Percentiles rank a stretch among this genome's conserved stretches.
phyloP scores from a whole-genome alignment of 2,888 invertebrate species.

The Antheraea assamensis region DNA sequence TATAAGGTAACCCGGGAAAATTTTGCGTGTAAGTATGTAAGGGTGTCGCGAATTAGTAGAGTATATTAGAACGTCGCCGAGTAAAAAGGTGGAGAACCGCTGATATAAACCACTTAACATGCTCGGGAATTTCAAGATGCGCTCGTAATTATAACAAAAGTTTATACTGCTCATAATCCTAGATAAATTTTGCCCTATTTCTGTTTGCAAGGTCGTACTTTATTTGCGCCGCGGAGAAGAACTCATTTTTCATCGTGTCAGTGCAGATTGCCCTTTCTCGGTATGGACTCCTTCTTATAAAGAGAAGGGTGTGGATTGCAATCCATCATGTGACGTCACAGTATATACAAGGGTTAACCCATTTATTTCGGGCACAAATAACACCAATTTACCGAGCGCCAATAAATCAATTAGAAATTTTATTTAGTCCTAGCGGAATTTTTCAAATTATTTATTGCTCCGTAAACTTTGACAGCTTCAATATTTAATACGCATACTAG shows the following conservation, averaged over 20 bases:
- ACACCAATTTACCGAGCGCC: not conserved
- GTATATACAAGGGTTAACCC: not conserved
- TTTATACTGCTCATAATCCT: not conserved
- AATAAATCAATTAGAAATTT: not conserved
- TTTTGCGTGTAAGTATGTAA: no score
- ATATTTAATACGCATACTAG: no score
- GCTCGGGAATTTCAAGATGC: not conserved
- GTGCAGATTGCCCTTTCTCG: not conserved
- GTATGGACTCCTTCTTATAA: not conserved
- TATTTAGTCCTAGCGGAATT: not conserved
- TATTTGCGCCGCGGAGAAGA: not conserved
- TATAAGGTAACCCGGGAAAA: no score
- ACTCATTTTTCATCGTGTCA: not conserved
- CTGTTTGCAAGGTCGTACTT: not conserved
- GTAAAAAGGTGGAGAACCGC: no score
- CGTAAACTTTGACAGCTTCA: not conserved
- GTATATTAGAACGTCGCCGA: no score
- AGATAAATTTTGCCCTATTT: not conserved
- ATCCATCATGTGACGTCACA: not conserved
- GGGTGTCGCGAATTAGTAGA: no score
- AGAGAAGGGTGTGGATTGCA: not conserved
- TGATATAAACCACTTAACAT: not conserved
- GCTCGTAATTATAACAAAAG: not conserved
- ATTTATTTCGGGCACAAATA: not conserved
- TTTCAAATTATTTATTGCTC: not conserved